phyloP scores from a whole-genome alignment of 2,113 vertebrate genomes.

The Patagioenas fasciata region DNA sequence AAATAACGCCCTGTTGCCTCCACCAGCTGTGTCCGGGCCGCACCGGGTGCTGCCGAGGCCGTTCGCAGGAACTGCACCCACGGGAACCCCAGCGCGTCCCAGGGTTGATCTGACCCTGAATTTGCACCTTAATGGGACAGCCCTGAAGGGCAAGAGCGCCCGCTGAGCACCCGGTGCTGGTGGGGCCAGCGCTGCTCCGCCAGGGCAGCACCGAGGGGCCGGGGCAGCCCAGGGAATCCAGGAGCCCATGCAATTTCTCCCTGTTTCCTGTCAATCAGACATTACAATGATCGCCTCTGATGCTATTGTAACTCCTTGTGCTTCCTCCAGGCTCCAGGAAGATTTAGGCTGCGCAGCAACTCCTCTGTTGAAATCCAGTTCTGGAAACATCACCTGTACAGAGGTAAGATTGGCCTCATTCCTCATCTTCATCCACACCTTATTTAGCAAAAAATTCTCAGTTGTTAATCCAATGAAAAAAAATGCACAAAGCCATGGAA shows the following conservation, averaged over 20 bases:
- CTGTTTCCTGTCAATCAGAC: fast-evolving
- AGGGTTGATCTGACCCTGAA: neutral
- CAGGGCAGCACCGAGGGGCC: too few relatives aligned
- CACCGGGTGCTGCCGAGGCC: fast-evolving
- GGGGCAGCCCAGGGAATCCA: neutral
- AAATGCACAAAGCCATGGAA: neutral
- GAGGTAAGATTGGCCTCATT: constrained; percentile 71
- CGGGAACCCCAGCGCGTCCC: too few relatives aligned
- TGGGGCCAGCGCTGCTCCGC: neutral
- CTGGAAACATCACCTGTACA: constrained; percentile 77
- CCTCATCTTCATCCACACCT: neutral
- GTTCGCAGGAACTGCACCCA: fast-evolving
- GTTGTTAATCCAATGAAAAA: neutral
- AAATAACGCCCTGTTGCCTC: neutral
- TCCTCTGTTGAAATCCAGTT: constrained; percentile 71
- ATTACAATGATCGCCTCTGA: neutral
- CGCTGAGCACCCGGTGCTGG: neutral
- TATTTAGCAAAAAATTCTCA: neutral
- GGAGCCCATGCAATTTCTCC: fast-evolving
- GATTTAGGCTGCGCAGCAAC: constrained; percentile 76
- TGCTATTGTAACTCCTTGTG: neutral
- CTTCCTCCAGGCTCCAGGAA: constrained; percentile 71
- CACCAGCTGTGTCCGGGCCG: fast-evolving
- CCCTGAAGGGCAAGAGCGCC: neutral
- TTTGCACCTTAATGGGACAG: neutral